Evolutionary conservation across 2,113 vertebrate species (phyloP).

Genomic region (Falco punctatus): DNA sequence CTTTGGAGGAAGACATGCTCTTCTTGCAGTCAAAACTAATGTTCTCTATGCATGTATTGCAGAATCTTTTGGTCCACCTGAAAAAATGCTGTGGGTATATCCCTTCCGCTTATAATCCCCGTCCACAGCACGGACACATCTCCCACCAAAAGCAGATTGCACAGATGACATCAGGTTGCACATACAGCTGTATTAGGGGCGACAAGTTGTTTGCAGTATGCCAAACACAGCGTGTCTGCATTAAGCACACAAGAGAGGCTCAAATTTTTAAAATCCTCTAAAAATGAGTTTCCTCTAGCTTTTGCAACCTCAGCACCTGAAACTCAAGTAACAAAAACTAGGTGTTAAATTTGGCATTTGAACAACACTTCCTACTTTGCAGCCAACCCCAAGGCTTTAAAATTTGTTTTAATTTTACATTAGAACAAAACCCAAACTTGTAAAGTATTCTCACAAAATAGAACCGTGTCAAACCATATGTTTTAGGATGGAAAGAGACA

Average conservation of each 20-base stretch:
- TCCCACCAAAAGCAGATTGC: not conserved
- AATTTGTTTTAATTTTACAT: not conserved
- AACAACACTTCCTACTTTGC: not conserved
- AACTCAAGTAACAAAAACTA: slow-evolving; percentile 26
- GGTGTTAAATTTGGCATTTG: slow-evolving; percentile 13
- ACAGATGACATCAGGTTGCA: too few species aligned
- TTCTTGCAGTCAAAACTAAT: not conserved
- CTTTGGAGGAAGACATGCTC: not conserved
- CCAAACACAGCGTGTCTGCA: not conserved
- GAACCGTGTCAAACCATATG: slow-evolving; percentile 5
- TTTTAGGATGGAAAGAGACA: not conserved
- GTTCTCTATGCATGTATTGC: not conserved
- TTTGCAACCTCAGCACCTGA: slow-evolving; percentile 29
- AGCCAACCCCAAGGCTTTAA: not conserved
- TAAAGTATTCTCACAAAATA: slow-evolving; percentile 10
- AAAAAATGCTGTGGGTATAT: not conserved
- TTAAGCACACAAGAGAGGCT: not conserved
- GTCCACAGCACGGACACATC: accelerated
- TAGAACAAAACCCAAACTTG: slow-evolving; percentile 13
- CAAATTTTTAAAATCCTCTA: not conserved
- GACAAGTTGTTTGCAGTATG: not conserved
- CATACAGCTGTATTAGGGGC: not conserved
- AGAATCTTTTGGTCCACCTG: not conserved
- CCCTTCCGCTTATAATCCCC: too few species aligned
- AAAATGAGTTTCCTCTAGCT: not conserved